Evolutionary conservation across 2,113 vertebrate species (phyloP).

Genomic region (Anoura caudifer): DNA sequence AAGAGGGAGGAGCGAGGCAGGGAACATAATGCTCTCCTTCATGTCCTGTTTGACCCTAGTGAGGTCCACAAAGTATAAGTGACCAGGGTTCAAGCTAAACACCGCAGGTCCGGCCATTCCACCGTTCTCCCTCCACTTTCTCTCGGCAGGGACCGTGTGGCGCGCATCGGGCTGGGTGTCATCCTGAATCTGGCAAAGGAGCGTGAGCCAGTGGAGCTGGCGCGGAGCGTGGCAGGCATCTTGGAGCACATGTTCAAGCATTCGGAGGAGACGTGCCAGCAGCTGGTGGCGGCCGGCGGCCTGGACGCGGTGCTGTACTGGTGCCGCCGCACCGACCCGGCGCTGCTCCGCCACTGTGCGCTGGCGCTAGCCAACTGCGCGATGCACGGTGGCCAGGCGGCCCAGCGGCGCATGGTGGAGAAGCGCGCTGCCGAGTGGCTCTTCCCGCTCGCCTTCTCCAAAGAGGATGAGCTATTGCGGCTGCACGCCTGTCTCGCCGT

Average conservation of each 20-base stretch:
- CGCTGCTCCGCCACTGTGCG: slow-evolving; percentile 93
- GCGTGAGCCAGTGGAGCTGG: slow-evolving; percentile 89
- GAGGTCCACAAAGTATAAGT: not conserved
- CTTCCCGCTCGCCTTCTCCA: slow-evolving; percentile 95
- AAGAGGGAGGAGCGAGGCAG: not conserved
- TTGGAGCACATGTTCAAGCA: slow-evolving; percentile 99
- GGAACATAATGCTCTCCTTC: not conserved
- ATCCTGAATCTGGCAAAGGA: slow-evolving; percentile 93
- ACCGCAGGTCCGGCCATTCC: not conserved
- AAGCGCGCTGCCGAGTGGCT: slow-evolving; percentile 96
- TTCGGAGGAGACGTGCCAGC: slow-evolving; percentile 92
- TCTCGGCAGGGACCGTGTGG: slow-evolving; percentile 89
- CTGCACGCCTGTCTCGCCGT: slow-evolving; percentile 96
- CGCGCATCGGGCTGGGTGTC: slow-evolving; percentile 92
- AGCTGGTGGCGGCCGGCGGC: slow-evolving; percentile 91
- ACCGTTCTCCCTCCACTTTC: not conserved
- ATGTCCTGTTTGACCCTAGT: not conserved
- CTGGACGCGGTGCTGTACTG: slow-evolving; percentile 94
- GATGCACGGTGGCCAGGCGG: slow-evolving; percentile 93
- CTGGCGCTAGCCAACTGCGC: slow-evolving; percentile 96
- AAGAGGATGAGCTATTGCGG: slow-evolving; percentile 92
- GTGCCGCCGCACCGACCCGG: slow-evolving; percentile 92
- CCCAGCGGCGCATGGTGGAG: slow-evolving; percentile 95
- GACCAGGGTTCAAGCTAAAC: not conserved
- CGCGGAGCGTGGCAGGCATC: slow-evolving; percentile 90